Base-by-base conservation (phyloP, 1,140 invertebrate species). In the Ylistrum balloti region DNA sequence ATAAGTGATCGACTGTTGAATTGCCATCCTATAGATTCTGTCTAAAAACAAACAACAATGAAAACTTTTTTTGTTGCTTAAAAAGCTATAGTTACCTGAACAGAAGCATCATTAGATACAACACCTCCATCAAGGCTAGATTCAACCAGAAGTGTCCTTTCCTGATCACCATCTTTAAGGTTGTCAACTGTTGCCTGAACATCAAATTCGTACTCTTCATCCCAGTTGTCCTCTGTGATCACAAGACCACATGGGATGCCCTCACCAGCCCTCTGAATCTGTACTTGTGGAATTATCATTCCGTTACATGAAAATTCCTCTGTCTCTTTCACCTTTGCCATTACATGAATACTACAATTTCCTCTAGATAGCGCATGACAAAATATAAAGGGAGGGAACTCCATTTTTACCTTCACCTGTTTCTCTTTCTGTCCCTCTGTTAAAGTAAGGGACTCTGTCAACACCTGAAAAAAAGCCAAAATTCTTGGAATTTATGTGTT, bases 101-200 rank as follows among this genome's bases (percentile, higher is more conserved):
- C 56, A 85, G 48, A 33, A 85, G 20, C 10, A 15, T 33, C 33
- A 74, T 28, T 87, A 22, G 20, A 35, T n/a, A 22, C 2, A 87
- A 22, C 28, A 32, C 86, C 34, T 28, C 41, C 32, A 41, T 85
- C 33, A 33, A 35, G 38, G 88, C 74, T 34, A n/a, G 89, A 93
- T 87, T 22, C 33, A 0, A 94, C 85, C 33, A 91, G 87, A 15
- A 94, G 89, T 22, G 86, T 35, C n/a, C 92, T 88, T 3, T 74
- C 89, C 17, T 93, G 92, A 20, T 93, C 88, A 0, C 93, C 92
- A 89, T 95, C 94, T 45, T 92, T 89, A 20, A 95, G 88, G 7
- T 90, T 89, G 88, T 95, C 94, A 33, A 92, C 32, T 1, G 90
- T 92, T 20, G 93, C 93, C 74, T 86, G 32, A 11, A 95, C 90